These are phyloP conservation scores for Enteromius treurensis DNA, from an alignment of 2,797 vertebrate species.

Conservation along the genomic window DNA sequence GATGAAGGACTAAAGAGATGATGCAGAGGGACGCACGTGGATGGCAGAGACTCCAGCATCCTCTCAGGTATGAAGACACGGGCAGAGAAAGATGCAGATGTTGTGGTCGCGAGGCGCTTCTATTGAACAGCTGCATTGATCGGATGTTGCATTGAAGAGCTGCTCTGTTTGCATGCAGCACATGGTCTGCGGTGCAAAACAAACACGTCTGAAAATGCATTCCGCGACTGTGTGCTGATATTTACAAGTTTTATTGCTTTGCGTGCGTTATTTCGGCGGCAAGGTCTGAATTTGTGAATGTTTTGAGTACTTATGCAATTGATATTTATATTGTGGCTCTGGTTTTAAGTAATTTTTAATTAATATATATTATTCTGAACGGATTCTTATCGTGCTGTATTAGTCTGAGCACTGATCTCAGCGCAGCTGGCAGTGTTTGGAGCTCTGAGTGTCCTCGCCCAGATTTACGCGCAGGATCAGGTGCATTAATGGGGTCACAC, in stretches of 20 bases:
- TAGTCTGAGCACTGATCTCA: background rate
- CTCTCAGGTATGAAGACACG: constrained; percentile 42
- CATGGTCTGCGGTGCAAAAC: constrained; percentile 36
- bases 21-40: constrained; percentile 49
- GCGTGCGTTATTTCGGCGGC: background rate
- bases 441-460: constrained; percentile 8
- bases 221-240: background rate
- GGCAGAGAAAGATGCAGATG: background rate
- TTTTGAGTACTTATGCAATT: background rate
- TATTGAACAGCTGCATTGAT: background rate
- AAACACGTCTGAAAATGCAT: background rate
- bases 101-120: background rate
- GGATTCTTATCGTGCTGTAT: background rate
- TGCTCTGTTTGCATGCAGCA: constrained; percentile 27
- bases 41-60: constrained; percentile 30
- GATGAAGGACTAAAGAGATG: constrained; percentile 32
- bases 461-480: constrained; percentile 4
- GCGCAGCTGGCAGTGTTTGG: background rate
- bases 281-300: background rate
- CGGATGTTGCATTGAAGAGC: background rate
- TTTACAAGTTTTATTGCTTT: background rate
- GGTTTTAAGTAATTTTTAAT: background rate
- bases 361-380: background rate
- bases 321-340: background rate
- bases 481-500: background rate